Evolutionary conservation across 2,797 vertebrate genomes (phyloP).

Genomic region (Hyperoplus lanceolatus): DNA sequence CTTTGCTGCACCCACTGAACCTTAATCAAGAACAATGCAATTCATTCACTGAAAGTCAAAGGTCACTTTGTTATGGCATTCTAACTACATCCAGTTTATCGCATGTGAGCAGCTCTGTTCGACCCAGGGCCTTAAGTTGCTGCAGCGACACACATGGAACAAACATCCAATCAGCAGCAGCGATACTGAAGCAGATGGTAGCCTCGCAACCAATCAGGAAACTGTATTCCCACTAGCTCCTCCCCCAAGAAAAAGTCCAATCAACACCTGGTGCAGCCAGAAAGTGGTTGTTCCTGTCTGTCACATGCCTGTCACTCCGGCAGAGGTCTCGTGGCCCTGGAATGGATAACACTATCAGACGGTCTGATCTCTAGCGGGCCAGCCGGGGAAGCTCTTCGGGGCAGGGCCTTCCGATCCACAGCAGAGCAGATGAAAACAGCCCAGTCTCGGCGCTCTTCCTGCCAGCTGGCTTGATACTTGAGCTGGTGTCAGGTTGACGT

Average conservation of each 20-base stretch:
- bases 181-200: conserved; percentile 74
- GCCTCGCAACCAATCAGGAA: conserved; percentile 70
- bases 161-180: conserved; percentile 76
- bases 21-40: conserved; percentile 31
- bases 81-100: conserved; percentile 47
- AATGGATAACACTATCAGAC: conserved; percentile 65
- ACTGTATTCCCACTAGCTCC: conserved; percentile 65
- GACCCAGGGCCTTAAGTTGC: conserved; percentile 60
- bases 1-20: conserved; percentile 35
- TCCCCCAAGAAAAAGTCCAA: conserved; percentile 72
- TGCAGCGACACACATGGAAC: conserved; percentile 66
- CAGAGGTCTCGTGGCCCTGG: conserved; percentile 59
- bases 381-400: conserved; percentile 67
- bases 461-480: conserved; percentile 83
- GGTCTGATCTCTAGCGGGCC: conserved; percentile 67
- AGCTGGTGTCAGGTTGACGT: conserved; percentile 80
- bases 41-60: conserved; percentile 54
- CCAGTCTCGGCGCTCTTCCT: conserved; percentile 74
- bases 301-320: conserved; percentile 78
- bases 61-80: conserved; percentile 58
- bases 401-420: conserved; percentile 74
- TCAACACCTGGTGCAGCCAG: conserved; percentile 74
- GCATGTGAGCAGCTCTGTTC: conserved; percentile 48
- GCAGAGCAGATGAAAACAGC: conserved; percentile 74
- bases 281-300: conserved; percentile 75